phyloP scores from a whole-genome alignment of 1,140 invertebrate genomes.

The Caenorhabditis tropicalis region DNA sequence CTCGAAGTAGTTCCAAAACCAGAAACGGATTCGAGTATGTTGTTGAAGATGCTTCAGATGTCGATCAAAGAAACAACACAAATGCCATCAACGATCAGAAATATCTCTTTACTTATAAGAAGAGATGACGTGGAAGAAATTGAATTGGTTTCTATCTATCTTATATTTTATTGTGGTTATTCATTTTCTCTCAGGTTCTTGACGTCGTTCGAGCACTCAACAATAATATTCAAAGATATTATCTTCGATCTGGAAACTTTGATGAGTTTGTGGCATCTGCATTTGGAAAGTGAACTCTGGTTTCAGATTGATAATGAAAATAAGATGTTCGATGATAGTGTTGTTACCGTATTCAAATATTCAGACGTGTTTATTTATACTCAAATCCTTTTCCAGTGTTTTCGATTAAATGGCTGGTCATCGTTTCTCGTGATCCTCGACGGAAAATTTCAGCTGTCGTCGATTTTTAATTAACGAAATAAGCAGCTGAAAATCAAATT shows the following conservation, averaged over 20 bases:
- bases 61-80: background rate
- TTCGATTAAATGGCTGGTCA: background rate
- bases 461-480: background rate
- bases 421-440: background rate
- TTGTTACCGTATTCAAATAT: no score
- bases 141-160: background rate
- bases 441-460: background rate
- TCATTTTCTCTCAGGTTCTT: background rate
- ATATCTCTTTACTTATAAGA: background rate
- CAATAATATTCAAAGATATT: background rate
- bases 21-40: background rate
- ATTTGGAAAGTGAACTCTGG: slow-evolving; percentile 6
- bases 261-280: slow-evolving; percentile 8
- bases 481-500: slow-evolving; percentile 25
- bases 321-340: no score
- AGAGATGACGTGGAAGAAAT: background rate
- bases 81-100: background rate
- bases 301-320: no score
- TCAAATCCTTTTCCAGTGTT: background rate
- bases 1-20: slow-evolving; percentile 12
- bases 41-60: background rate
- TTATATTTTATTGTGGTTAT: background rate
- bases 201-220: background rate
- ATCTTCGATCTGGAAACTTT: background rate
- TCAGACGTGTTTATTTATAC: no score